phyloP scores from a whole-genome alignment of 2,888 invertebrate genomes.

The Lasius fuliginosus region DNA sequence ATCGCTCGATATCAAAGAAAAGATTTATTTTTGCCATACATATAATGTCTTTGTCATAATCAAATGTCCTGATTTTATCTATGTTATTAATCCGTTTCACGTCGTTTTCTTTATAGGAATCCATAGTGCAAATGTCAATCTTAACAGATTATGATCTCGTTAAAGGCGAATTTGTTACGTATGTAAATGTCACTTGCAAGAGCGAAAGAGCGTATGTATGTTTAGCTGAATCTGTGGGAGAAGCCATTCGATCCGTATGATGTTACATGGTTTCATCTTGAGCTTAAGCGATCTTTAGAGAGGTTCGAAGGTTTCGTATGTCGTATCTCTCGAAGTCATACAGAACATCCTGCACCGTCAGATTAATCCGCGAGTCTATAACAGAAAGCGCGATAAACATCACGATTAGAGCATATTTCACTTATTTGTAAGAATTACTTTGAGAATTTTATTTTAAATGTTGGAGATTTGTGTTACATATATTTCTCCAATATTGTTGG shows the following conservation, averaged over 20 bases:
- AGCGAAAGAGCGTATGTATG: constrained; percentile 46
- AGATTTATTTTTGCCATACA: neutral
- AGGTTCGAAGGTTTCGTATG: constrained; percentile 36
- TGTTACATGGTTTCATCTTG: constrained; percentile 72
- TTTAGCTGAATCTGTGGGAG: constrained; percentile 71
- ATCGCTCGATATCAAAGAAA: neutral
- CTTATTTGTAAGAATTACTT: neutral
- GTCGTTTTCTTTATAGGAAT: neutral
- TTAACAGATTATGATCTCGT: constrained; percentile 33
- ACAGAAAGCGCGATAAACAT: constrained; percentile 3
- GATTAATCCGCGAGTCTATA: neutral
- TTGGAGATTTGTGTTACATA: neutral
- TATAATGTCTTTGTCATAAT: neutral
- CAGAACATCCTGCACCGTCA: neutral
- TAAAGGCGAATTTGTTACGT: constrained; percentile 41
- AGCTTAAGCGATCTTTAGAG: constrained; percentile 45
- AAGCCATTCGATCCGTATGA: constrained; percentile 71
- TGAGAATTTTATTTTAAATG: constrained; percentile 12
- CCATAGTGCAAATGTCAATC: constrained; percentile 24
- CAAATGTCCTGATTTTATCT: neutral
- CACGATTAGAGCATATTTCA: neutral
- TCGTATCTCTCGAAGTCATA: constrained; percentile 30
- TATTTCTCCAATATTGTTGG: neutral
- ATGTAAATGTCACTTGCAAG: constrained; percentile 39
- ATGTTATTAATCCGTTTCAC: constrained; percentile 24